Base-by-base conservation (phyloP, 2,888 invertebrate species). In the Drosophila anceps region DNA sequence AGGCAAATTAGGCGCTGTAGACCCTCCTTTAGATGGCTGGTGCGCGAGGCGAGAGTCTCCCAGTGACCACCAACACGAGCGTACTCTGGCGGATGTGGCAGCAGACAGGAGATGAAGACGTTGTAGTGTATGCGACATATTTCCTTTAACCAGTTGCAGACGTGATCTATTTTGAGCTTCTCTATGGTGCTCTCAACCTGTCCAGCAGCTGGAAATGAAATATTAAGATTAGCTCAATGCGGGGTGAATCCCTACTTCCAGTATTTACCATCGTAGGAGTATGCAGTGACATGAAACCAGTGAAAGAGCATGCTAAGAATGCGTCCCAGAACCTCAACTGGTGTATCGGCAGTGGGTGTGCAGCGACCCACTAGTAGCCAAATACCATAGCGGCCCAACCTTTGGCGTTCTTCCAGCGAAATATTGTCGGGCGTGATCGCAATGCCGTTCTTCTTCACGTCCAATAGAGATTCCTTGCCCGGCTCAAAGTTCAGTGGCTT, bases 211-310 rank as follows among this genome's bases (percentile, higher is more conserved):
- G 41, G 35, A 15, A 24, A 35, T 7, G 9, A 44, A 39, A 70
- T 6, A 15, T 43, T 15, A 31, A 5, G 15, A 20, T 41, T 20
- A 43, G 9, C 18, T 31, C 15, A 10, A 2, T n/a, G 35, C 10
- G 18, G 2, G 15, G 8, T 18, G 24, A 12, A 12, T 27, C 12
- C 1, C 12, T 9, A 10, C 2, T 10, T n/a, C 4, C 15, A 27
- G 3, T 1, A 35, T 13, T 91, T 93, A 97, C 98, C 98, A 93
- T 98, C 98, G 91, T 98, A 98, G 10, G 99, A 96, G 93, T 98
- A 98, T 2, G 99, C 98, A 18, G 99, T 99, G 87, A 98, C 97
- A 93, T 99, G 98, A 94, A 99, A 99, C 99, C 99, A 99, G 93
- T 99, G 98, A 93, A 99, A 99, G 76, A 99, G 95, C 95, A 99